These are phyloP conservation scores for Molossus alvarezi DNA, from an alignment of 2,797 vertebrate species.

Conservation along the genomic window DNA sequence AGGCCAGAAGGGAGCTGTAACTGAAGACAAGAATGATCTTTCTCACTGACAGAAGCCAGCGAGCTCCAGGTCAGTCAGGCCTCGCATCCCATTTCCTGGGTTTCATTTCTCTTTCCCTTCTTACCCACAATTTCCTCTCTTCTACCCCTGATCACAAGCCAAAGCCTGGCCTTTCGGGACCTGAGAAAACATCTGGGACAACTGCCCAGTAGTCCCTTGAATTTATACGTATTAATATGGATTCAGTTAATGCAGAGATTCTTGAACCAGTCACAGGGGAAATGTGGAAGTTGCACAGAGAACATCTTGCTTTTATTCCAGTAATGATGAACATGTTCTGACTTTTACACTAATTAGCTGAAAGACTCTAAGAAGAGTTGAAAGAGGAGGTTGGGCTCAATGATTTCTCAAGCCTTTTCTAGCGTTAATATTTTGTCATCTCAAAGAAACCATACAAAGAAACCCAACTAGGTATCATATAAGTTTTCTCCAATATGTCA, in stretches of 20 bases:
- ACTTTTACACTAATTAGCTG: neutral
- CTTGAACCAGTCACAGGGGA: neutral
- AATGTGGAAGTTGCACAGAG: neutral
- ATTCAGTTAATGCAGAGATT: neutral
- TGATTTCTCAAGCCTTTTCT: slow-evolving; percentile 7
- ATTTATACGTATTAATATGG: neutral
- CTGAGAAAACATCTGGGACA: neutral
- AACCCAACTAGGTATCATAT: neutral
- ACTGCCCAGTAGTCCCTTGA: neutral
- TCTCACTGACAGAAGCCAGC: slow-evolving; percentile 30
- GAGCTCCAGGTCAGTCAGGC: neutral
- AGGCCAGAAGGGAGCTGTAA: slow-evolving; percentile 65
- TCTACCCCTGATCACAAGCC: neutral
- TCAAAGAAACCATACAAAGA: neutral
- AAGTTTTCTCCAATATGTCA: neutral
- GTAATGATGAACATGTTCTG: neutral
- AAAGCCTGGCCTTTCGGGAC: neutral
- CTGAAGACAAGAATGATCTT: neutral
- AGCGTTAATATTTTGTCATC: slow-evolving; percentile 26
- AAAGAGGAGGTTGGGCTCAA: neutral
- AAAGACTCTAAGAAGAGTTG: neutral
- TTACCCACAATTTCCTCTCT: neutral
- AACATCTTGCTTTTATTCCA: neutral
- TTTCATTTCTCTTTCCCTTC: slow-evolving; percentile 30
- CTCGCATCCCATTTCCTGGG: neutral